phyloP scores from a whole-genome alignment of 2,113 vertebrate genomes.

The Opisthocomus hoazin region DNA sequence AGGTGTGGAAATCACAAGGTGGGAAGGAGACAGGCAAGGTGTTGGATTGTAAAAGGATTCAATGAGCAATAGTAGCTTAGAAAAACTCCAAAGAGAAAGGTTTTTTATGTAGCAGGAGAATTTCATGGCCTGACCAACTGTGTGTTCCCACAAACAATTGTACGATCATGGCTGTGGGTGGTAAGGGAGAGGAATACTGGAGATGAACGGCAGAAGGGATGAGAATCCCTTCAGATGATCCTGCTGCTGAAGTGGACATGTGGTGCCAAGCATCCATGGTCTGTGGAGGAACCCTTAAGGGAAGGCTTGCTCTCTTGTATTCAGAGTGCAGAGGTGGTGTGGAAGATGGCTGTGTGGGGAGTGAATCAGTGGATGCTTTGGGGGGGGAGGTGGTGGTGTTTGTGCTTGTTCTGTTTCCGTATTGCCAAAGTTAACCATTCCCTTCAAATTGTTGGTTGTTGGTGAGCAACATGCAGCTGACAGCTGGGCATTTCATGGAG shows the following conservation, averaged over 20 bases:
- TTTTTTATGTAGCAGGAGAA: background rate
- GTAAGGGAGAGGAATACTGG: background rate
- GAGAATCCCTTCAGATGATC: background rate
- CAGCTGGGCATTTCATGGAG: background rate
- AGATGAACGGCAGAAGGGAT: background rate
- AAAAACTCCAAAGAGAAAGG: background rate
- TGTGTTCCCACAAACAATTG: background rate
- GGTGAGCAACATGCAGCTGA: background rate
- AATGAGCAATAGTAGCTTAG: background rate
- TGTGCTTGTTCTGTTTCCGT: background rate
- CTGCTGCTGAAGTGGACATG: background rate
- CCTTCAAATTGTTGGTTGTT: background rate
- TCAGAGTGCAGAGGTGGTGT: background rate
- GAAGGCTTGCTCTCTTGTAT: background rate
- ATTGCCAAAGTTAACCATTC: background rate
- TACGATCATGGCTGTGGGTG: background rate
- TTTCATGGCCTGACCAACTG: background rate
- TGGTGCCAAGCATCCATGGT: background rate
- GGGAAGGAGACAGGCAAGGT: background rate
- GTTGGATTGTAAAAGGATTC: background rate
- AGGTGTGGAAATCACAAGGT: background rate
- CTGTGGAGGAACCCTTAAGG: background rate
- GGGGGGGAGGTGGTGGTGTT: background rate
- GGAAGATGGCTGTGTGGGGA: background rate
- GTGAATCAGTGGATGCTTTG: background rate